These are phyloP conservation scores for Megaceryle alcyon DNA, from an alignment of 2,797 vertebrate genomes.

Conservation along the genomic window DNA sequence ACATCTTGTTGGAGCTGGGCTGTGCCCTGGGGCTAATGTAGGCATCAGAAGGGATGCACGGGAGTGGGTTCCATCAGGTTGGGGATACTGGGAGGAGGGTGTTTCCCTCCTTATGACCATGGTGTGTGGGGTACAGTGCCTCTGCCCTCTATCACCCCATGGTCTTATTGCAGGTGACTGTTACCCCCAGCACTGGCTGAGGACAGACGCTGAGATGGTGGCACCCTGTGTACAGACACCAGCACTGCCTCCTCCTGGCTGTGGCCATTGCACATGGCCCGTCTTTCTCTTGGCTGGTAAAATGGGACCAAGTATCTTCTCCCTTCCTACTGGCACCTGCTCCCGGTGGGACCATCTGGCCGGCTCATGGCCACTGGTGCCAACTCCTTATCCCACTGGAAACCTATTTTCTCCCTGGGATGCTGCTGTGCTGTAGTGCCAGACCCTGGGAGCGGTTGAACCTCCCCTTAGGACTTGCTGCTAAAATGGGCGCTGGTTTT, in stretches of 20 bases:
- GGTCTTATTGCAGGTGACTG: slow-evolving; percentile 68
- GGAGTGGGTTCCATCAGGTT: not conserved
- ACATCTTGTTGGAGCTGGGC: not conserved
- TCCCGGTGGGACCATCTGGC: not conserved
- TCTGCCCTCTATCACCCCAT: not conserved
- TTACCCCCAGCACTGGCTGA: not conserved
- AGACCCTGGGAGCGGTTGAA: not conserved
- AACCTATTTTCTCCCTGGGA: not conserved
- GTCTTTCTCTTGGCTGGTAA: rapidly evolving
- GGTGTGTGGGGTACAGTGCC: rapidly evolving
- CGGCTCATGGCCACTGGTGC: not conserved
- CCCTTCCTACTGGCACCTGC: not conserved
- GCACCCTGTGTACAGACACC: not conserved
- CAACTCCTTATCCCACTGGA: slow-evolving; percentile 16
- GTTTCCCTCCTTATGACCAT: rapidly evolving
- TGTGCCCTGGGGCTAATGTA: rapidly evolving
- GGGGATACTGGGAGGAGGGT: not conserved
- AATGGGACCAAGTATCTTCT: slow-evolving; percentile 48
- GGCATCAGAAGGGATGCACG: not conserved
- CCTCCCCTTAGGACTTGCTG: not conserved
- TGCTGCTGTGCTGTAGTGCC: not conserved
- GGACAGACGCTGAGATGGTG: not conserved
- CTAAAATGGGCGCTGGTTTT: not conserved
- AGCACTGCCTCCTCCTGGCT: rapidly evolving
- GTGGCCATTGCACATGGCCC: not conserved